A percentile compares a stretch with the other conserved stretches of the same genome.
These are phyloP conservation scores for Athripsodes cinereus DNA, from an alignment of 2,888 invertebrate species.

Conservation along the genomic window DNA sequence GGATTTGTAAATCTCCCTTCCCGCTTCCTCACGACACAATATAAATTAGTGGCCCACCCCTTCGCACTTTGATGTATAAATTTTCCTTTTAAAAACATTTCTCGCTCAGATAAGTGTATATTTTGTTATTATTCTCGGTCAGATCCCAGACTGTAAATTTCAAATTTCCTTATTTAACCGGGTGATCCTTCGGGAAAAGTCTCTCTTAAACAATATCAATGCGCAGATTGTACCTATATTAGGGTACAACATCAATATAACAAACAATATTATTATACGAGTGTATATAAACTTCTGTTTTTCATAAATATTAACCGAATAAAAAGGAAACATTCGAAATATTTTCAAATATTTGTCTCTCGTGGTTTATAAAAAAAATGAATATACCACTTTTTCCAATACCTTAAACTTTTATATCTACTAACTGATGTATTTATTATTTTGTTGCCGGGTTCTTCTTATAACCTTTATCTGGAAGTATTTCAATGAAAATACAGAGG, in stretches of 20 bases:
- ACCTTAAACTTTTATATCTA: background rate
- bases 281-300: background rate
- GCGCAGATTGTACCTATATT: background rate
- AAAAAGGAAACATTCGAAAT: background rate
- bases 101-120: background rate
- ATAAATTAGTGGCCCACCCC: conserved; percentile 15
- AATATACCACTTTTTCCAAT: background rate
- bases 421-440: too few species aligned
- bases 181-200: background rate
- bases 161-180: conserved; percentile 9
- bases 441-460: too few species aligned
- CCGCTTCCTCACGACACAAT: conserved; percentile 4
- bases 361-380: background rate
- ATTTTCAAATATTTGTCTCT: conserved; percentile 3
- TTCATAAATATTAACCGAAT: conserved; percentile 8
- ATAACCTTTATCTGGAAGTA: too few species aligned
- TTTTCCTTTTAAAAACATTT: conserved; percentile 15
- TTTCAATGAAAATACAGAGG: too few species aligned
- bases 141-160: background rate
- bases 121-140: conserved; percentile 5
- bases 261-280: background rate
- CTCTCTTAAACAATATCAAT: conserved; percentile 9
- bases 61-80: conserved; percentile 18
- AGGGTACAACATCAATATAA: background rate
- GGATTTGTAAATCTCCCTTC: background rate